phyloP scores from a whole-genome alignment of 2,113 vertebrate genomes.

The Microcebus murinus region DNA sequence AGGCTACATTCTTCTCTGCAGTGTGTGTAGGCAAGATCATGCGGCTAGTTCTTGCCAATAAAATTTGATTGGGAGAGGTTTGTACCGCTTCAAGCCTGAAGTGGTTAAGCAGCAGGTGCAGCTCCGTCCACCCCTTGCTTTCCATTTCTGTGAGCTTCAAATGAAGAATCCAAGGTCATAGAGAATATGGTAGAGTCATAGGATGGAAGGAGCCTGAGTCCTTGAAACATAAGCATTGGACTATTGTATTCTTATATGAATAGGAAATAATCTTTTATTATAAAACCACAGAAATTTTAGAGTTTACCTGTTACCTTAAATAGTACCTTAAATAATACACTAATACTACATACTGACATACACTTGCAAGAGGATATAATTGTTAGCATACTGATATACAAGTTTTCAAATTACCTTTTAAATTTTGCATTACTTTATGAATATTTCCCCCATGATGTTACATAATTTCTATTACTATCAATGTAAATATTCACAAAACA shows the following conservation, averaged over 20 bases:
- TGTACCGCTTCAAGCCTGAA: not conserved
- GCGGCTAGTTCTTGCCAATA: too few relatives aligned
- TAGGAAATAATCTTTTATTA: not conserved
- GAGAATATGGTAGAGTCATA: not conserved
- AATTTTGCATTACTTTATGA: not conserved
- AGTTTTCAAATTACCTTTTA: not conserved
- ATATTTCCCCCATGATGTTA: not conserved
- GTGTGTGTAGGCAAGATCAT: not conserved
- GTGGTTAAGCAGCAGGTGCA: rapidly evolving
- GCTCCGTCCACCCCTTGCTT: not conserved
- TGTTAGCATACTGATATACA: not conserved
- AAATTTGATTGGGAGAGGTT: not conserved
- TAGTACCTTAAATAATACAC: not conserved
- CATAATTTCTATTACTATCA: not conserved
- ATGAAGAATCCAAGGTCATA: not conserved
- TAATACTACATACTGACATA: too few relatives aligned
- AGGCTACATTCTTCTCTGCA: not conserved
- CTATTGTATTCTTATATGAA: not conserved
- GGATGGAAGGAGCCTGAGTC: not conserved
- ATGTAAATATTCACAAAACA: not conserved
- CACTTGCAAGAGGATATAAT: not conserved
- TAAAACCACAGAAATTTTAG: not conserved
- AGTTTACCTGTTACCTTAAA: not conserved
- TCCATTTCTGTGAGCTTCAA: not conserved
- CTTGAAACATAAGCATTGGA: not conserved